phyloP scores from a whole-genome alignment of 2,888 invertebrate genomes.

The Agriopis leucophaearia region DNA sequence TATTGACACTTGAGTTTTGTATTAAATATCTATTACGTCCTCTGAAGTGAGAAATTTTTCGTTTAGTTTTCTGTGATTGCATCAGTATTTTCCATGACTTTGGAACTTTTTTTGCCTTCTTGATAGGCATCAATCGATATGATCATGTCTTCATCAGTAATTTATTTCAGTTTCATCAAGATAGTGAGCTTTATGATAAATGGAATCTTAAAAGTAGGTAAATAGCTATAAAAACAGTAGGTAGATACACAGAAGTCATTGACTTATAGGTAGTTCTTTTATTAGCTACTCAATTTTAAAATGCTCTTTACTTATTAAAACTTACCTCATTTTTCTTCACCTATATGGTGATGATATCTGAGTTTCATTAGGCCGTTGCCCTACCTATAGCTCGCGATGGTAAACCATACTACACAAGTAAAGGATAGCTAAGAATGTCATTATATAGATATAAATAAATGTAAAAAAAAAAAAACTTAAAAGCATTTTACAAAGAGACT shows the following conservation, averaged over 20 bases:
- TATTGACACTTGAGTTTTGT: constrained; percentile 62
- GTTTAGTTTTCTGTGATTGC: no score
- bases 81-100: constrained; percentile 9
- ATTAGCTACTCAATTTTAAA: constrained; percentile 24
- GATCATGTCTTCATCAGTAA: constrained; percentile 10
- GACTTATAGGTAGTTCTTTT: neutral
- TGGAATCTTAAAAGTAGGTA: constrained; percentile 2
- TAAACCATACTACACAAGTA: neutral
- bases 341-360: constrained; percentile 25
- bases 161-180: constrained; percentile 15
- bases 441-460: no score
- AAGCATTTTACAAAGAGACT: no score
- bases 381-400: neutral
- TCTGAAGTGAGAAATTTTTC: no score
- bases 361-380: neutral
- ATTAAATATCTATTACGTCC: constrained; percentile 49
- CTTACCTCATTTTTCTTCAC: constrained; percentile 22
- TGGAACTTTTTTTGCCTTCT: constrained; percentile 12
- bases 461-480: no score
- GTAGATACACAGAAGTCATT: neutral
- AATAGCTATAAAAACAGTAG: neutral
- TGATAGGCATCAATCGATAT: neutral
- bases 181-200: constrained; percentile 10
- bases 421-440: no score
- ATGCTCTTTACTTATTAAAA: constrained; percentile 18